A percentile compares a stretch with the other conserved stretches of the same genome.
Conservation (phyloP, 2,888 invertebrate species). For the Caenorhabditis sp. region DNA sequence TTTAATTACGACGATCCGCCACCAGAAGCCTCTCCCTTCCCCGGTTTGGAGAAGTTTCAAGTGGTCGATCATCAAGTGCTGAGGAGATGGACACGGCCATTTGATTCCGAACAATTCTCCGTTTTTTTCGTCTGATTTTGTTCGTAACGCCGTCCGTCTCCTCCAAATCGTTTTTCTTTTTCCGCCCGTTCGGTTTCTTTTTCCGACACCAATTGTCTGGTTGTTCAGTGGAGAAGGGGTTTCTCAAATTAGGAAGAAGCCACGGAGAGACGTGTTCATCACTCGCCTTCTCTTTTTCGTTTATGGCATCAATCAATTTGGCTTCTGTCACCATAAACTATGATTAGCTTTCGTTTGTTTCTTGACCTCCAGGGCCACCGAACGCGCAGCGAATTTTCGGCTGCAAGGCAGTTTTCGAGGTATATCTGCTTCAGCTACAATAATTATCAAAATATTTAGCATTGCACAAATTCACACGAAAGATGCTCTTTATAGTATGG, state of each 20-base stretch:
- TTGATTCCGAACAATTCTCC: conserved; percentile 18
- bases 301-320: conserved; percentile 30
- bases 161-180: conserved; percentile 19
- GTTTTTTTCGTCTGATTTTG: conserved; percentile 26
- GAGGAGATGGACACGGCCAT: conserved; percentile 17
- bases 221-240: too few relatives aligned
- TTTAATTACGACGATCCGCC: background rate
- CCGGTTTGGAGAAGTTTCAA: conserved; percentile 29
- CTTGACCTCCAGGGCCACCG: too few relatives aligned
- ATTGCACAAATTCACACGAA: too few relatives aligned
- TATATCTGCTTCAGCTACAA: too few relatives aligned
- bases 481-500: too few relatives aligned
- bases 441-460: too few relatives aligned
- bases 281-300: background rate
- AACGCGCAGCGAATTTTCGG: too few relatives aligned
- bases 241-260: conserved; percentile 9
- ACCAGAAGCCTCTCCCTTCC: background rate
- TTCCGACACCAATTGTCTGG: conserved; percentile 16
- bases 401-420: too few relatives aligned
- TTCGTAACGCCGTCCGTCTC: background rate
- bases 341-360: conserved; percentile 21
- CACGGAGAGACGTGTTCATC: conserved; percentile 1
- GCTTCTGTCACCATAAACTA: conserved; percentile 22
- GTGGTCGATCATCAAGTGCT: conserved; percentile 22
- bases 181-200: conserved; percentile 7